Percentiles rank a stretch among this genome's conserved stretches.
phyloP scores from a whole-genome alignment of 2,797 vertebrate species.

The Rhincodon typus region DNA sequence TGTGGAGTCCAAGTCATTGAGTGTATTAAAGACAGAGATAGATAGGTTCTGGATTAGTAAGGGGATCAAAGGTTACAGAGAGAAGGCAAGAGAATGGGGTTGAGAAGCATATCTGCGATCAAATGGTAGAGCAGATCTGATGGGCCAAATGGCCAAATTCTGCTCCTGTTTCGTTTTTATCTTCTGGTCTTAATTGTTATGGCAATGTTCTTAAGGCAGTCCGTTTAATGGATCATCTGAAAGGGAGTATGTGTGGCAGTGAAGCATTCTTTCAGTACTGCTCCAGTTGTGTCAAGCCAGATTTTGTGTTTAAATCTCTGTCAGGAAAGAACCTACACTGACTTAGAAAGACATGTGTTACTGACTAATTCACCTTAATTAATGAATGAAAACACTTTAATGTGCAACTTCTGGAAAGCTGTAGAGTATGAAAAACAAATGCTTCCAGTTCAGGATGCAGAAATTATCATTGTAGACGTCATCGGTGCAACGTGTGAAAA shows the following conservation, averaged over 20 bases:
- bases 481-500: background rate
- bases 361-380: background rate
- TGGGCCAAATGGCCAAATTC: too few species aligned
- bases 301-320: background rate
- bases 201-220: background rate
- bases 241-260: background rate
- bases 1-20: too few species aligned
- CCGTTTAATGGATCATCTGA: background rate
- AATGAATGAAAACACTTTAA: background rate
- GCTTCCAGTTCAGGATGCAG: too few species aligned
- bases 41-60: too few species aligned
- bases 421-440: background rate
- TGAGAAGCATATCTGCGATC: too few species aligned
- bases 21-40: too few species aligned
- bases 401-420: background rate
- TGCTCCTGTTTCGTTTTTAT: background rate
- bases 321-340: background rate
- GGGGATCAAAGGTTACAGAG: too few species aligned
- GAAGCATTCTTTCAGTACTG: too few species aligned
- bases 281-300: background rate
- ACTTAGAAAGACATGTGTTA: background rate
- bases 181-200: too few species aligned
- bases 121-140: too few species aligned
- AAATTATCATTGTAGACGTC: background rate
- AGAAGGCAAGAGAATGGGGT: too few species aligned